Evolutionary conservation across 1,140 invertebrate genomes (phyloP).

Genomic region (Psix sp.): DNA sequence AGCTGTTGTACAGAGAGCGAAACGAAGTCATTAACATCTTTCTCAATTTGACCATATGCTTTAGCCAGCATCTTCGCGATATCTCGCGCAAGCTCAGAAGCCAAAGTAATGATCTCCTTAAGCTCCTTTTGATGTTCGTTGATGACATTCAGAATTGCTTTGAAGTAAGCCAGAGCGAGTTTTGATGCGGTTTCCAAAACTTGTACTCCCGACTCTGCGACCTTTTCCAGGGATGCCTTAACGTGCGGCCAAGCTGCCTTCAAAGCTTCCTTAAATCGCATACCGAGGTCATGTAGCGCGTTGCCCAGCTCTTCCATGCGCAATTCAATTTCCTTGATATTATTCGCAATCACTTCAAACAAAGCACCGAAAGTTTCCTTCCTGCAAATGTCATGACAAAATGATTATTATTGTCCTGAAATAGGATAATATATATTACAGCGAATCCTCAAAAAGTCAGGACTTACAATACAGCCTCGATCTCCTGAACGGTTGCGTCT

Average conservation of each 20-base stretch:
- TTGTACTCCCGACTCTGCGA: conserved; percentile 69
- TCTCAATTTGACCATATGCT: conserved; percentile 71
- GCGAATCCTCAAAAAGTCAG: conserved; percentile 34
- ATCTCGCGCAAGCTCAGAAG: conserved; percentile 78
- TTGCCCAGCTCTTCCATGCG: conserved; percentile 71
- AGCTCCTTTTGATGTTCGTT: conserved; percentile 82
- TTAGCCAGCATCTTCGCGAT: conserved; percentile 76
- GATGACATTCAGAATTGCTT: conserved; percentile 77
- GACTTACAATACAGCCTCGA: conserved; percentile 81
- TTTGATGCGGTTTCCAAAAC: conserved; percentile 76
- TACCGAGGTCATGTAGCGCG: conserved; percentile 73
- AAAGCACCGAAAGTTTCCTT: conserved; percentile 74
- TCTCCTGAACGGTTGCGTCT: conserved; percentile 82
- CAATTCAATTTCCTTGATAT: conserved; percentile 65
- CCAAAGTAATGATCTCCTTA: conserved; percentile 79
- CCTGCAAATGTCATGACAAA: too few relatives aligned
- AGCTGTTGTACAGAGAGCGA: conserved; percentile 76
- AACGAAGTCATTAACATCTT: conserved; percentile 75
- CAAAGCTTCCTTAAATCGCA: conserved; percentile 72
- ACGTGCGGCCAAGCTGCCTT: conserved; percentile 76
- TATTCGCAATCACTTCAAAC: conserved; percentile 71
- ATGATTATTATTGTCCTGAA: too few relatives aligned
- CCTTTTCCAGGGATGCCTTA: conserved; percentile 77
- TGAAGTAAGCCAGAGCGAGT: conserved; percentile 76
- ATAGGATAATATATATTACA: too few relatives aligned